These are phyloP conservation scores for Falco berigora DNA, from an alignment of 2,797 vertebrate species.

Conservation along the genomic window DNA sequence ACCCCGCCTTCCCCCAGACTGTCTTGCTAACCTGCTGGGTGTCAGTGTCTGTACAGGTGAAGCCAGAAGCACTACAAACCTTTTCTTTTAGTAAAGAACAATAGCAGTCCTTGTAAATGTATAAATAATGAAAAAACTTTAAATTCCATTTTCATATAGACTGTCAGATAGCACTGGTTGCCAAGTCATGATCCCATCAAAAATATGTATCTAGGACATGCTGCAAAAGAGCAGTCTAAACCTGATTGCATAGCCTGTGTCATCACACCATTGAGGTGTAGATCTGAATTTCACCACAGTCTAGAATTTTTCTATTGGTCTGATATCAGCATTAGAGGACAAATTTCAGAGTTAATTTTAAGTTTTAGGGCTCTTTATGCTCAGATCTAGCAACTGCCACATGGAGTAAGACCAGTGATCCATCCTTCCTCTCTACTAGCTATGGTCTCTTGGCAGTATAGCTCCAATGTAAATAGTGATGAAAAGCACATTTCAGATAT, in stretches of 20 bases:
- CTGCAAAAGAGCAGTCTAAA: neutral
- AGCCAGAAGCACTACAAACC: neutral
- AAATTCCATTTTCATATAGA: neutral
- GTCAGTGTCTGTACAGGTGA: neutral
- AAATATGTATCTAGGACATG: neutral
- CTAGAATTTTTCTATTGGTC: neutral
- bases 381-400: neutral
- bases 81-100: neutral
- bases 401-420: neutral
- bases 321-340: neutral
- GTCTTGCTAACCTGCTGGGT: neutral
- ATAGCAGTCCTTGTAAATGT: neutral
- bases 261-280: neutral
- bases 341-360: neutral
- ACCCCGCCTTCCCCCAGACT: neutral
- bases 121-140: neutral
- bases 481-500: neutral
- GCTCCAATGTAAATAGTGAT: neutral
- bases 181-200: neutral
- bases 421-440: neutral
- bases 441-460: neutral
- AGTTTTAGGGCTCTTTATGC: neutral
- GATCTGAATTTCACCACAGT: neutral
- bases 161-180: neutral
- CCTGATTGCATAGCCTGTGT: neutral